Base-by-base conservation (phyloP, 2,888 invertebrate genomes). In the Drosophila glabriapex region DNA sequence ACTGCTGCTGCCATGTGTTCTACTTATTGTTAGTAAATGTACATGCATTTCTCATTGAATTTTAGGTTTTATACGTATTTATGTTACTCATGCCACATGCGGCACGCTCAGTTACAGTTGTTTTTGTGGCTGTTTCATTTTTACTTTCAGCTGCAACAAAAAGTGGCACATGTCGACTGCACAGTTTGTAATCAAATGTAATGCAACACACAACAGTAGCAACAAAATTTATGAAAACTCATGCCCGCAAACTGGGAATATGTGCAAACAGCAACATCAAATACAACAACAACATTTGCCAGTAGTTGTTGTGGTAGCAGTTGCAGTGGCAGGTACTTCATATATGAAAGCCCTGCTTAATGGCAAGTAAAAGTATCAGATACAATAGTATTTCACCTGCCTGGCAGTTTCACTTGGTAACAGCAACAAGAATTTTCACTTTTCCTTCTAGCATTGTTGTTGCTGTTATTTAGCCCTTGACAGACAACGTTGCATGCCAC, bases 111-210 rank as follows among this genome's bases (percentile, higher is more conserved):
- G 85, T 76, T 76, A 46, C 76, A 76, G 65, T 64, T 46, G 56
- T 66, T 76, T 69, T 54, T 68, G 66, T 69, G 56, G 60, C 55
- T 77, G 72, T 63, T 73, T 73, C 69, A 73, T 91, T 89, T 46
- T 86, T 88, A 85, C 88, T 87, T 87, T 89, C 87, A 76, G 56
- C 80, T 76, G 67, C 73, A 69, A 64, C 73, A 82, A 83, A 82
- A 91, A 80, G 85, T 87, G 82, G 91, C 87, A 87, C 87, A 87
- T 89, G 90, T 80, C 91, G 79, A 75, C 77, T 70, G 80, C 82
- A 80, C 74, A 86, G 79, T 87, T 83, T 84, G 89, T 72, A 77
- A 87, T 89, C 76, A 82, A 87, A 82, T 82, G 83, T 70, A 70
- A 73, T 76, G 71, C 82, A 76, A 77, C 66, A 65, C 55, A 63